Evolutionary conservation across 2,888 invertebrate genomes (phyloP), one percentile per base, ranked within the genome.

Genomic region (Acleris literana): DNA sequence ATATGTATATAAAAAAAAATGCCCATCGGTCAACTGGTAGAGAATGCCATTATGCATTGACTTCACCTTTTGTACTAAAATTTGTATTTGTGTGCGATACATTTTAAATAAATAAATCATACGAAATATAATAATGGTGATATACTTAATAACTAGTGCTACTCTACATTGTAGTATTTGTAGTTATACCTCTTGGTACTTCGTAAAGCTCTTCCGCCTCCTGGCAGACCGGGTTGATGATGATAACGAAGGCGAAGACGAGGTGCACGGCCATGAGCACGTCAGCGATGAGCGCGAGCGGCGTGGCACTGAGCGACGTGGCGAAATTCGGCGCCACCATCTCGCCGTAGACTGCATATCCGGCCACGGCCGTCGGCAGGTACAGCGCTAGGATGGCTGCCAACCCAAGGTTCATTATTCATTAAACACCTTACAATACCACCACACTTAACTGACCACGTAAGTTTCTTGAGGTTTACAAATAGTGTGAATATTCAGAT

Each of bases 171-270:
- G 9, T 39, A n/a, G 17, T 1, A 43, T 86, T 83, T 78, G n/a
- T n/a, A n/a, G n/a, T n/a, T n/a, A n/a, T n/a, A 95, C 95, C 87
- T 76, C 90, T 90, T 3, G 95, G 94, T 5, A 95, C 90, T 62
- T 90, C 91, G 72, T 95, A 93, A 3, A 94, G 85, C 75, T 95
- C 94, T 78, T 96, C 96, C 64, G 95, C 77, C 76, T 95, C 95
- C 83, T 96, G 95, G 77, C 94, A 94, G 48, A 95, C 94, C 0
- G 96, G 96, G 86, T 96, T 96, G 71, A 95, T 93, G 70, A 95
- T 93, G 73, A 96, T 95, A 68, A 95, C 85, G 80, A 95, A 95
- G 29, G 95, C 95, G 56, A 94, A 88, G 33, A 95, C 82, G 18
- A 96, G 90, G 81, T 96, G 96, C 4, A 94, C 74, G 0, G 94